Conservation (phyloP, 1,140 invertebrate genomes). For the Bombus consobrinus region DNA sequence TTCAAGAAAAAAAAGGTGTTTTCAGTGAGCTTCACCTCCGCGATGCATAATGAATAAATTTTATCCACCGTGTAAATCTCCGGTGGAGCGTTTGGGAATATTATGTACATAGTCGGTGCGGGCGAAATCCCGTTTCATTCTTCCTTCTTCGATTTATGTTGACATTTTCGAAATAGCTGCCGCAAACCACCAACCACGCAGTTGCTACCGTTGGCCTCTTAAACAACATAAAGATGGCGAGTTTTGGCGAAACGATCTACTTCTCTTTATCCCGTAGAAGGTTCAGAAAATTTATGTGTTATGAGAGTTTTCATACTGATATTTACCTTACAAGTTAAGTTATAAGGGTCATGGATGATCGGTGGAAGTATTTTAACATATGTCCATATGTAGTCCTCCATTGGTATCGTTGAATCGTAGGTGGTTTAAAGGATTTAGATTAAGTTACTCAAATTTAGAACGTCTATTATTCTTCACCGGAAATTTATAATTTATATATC, state of each 20-base stretch:
- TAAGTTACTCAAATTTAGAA: too few species aligned
- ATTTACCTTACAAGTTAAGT: background rate
- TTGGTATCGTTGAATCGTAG: too few species aligned
- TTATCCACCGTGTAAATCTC: constrained; percentile 2
- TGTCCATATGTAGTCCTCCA: too few species aligned
- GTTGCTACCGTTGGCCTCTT: background rate
- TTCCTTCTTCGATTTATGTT: background rate
- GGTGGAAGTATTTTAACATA: too few species aligned
- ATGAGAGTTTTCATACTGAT: background rate
- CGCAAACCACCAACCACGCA: background rate
- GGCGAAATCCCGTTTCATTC: background rate
- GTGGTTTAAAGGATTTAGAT: too few species aligned
- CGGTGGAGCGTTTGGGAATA: background rate
- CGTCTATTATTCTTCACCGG: too few species aligned
- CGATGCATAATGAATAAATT: constrained; percentile 3
- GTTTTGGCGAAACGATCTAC: background rate
- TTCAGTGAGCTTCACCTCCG: background rate
- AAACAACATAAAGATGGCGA: background rate
- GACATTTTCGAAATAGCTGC: constrained; percentile 14
- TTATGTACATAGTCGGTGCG: background rate
- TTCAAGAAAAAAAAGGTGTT: background rate
- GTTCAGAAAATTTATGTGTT: background rate
- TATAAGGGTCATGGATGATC: too few species aligned
- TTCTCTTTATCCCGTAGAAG: background rate
- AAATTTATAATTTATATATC: too few species aligned